phyloP scores from a whole-genome alignment of 2,888 invertebrate genomes.

The Cosmopolites sordidus region DNA sequence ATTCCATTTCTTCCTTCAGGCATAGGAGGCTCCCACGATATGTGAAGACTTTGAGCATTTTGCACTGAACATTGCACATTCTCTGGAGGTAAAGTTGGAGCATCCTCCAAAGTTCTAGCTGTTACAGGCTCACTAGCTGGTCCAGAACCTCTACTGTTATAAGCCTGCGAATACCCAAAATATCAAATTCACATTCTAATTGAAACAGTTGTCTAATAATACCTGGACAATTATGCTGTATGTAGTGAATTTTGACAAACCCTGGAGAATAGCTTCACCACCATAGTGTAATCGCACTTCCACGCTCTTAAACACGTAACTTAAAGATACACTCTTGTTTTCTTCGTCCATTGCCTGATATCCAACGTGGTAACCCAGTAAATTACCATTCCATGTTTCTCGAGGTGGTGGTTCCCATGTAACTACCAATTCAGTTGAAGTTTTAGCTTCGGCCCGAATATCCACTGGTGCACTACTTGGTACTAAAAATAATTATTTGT shows the following conservation, averaged over 20 bases:
- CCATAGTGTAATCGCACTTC: slow-evolving; percentile 71
- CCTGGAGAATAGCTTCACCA: slow-evolving; percentile 63
- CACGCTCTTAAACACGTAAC: slow-evolving; percentile 72
- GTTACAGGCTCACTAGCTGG: slow-evolving; percentile 77
- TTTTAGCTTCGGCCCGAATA: slow-evolving; percentile 77
- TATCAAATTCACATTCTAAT: neutral
- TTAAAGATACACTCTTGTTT: slow-evolving; percentile 41
- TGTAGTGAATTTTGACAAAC: slow-evolving; percentile 72
- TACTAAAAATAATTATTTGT: slow-evolving; percentile 46
- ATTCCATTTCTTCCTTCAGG: slow-evolving; percentile 78
- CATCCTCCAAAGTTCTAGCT: slow-evolving; percentile 78
- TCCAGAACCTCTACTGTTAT: slow-evolving; percentile 81
- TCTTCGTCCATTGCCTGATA: slow-evolving; percentile 60
- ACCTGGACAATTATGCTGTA: slow-evolving; percentile 80
- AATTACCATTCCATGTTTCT: slow-evolving; percentile 83
- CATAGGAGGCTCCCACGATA: slow-evolving; percentile 81
- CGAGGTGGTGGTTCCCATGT: slow-evolving; percentile 84
- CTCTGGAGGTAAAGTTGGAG: slow-evolving; percentile 82
- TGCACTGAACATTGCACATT: slow-evolving; percentile 76
- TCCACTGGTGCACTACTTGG: slow-evolving; percentile 80
- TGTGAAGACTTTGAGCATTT: slow-evolving; percentile 78
- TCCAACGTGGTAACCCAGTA: slow-evolving; percentile 83
- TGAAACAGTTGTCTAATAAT: slow-evolving; percentile 7
- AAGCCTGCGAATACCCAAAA: slow-evolving; percentile 60
- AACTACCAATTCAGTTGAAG: slow-evolving; percentile 78